Conservation (phyloP, 1,140 invertebrate species). For the Drosophila nigromelanica region DNA sequence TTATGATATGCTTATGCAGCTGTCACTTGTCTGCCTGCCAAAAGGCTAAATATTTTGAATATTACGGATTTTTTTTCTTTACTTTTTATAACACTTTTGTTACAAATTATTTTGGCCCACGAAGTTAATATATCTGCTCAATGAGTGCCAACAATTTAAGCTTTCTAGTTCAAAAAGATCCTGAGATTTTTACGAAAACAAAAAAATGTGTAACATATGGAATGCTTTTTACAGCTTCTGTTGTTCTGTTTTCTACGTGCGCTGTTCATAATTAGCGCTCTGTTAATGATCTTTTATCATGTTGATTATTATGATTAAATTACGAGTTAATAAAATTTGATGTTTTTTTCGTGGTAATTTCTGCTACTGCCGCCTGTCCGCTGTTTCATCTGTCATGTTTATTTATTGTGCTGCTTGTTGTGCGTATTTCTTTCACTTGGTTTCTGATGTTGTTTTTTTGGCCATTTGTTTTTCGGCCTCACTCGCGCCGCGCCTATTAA, state of each 20-base stretch:
- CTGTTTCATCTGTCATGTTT: conserved; percentile 64
- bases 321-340: conserved; percentile 49
- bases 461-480: conserved; percentile 3
- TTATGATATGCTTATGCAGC: conserved; percentile 41
- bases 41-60: conserved; percentile 1
- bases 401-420: conserved; percentile 57
- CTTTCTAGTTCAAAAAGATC: conserved; percentile 3
- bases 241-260: conserved; percentile 5
- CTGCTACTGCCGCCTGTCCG: conserved; percentile 11
- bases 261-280: conserved; percentile 10
- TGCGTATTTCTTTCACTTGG: conserved; percentile 4
- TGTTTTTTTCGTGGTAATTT: conserved; percentile 10
- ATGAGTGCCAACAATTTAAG: background rate
- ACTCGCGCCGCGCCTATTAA: conserved; percentile 53
- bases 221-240: conserved; percentile 4
- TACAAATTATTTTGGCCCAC: background rate
- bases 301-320: conserved; percentile 48
- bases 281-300: conserved; percentile 44
- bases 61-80: background rate
- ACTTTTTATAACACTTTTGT: background rate
- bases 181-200: background rate
- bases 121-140: background rate
- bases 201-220: background rate
- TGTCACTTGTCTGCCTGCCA: conserved; percentile 31
- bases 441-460: conserved; percentile 25